Evolutionary conservation across 1,140 invertebrate species (phyloP), one percentile per base, ranked within the genome.

Genomic region (Brachionus asplanchnoidis): DNA sequence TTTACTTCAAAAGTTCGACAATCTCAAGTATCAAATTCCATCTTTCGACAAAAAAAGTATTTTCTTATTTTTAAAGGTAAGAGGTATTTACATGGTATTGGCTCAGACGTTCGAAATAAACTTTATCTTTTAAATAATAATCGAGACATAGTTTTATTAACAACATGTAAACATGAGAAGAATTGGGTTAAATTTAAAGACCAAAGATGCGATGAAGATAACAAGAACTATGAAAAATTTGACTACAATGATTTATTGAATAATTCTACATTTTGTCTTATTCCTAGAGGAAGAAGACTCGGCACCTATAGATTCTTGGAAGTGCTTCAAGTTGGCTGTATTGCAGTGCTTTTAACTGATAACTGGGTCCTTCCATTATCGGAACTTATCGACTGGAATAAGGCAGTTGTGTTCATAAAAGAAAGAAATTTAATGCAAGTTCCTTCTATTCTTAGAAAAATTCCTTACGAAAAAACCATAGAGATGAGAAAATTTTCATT

Each of bases 181-280:
- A 95, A 94, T 86, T 99, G 97, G 97, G 94, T 96, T 88, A 95
- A 97, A 88, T 92, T 96, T 88, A 95, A 96, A 89, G 96, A 99
- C 91, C 94, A 96, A 91, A 92, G 96, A 85, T 99, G 97, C 91
- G 95, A 96, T 89, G 93, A 94, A 89, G 97, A 99, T 91, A 99
- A 82, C 36, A 14, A 28, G 3, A 42, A 32, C 11, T 60, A 82
- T 91, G 91, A 73, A 90, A 98, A 95, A 90, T 98, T 96, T 90
- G 97, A 99, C 91, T 99, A 99, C 91, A 94, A 97, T 88, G 94
- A 94, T 85, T 91, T 99, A 86, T 90, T 99, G 86, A 93, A 94
- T 89, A 99, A 99, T 90, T 96, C 97, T 14, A 99, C 97, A 42
- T 99, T 99, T 91, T 99, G 97, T 90, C 92, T 99, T 87, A 96